phyloP scores from a whole-genome alignment of 2,113 vertebrate genomes.

The Lampris incognitus region DNA sequence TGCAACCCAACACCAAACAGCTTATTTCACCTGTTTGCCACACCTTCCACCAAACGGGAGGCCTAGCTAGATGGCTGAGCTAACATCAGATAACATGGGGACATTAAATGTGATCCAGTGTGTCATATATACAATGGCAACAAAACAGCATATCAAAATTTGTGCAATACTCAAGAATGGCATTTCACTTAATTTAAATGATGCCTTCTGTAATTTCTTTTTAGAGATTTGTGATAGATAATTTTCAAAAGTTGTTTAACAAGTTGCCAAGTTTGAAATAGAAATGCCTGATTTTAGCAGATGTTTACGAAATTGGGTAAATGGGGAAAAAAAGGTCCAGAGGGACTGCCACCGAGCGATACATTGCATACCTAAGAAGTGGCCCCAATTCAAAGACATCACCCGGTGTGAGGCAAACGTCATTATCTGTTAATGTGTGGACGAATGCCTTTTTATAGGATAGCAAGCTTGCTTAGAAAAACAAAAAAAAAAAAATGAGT shows the following conservation, averaged over 20 bases:
- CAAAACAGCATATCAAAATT: not conserved
- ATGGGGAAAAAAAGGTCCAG: not conserved
- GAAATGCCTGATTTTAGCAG: too few relatives aligned
- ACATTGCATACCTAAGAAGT: constrained; percentile 24
- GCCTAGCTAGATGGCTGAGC: too few relatives aligned
- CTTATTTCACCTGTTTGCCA: too few relatives aligned
- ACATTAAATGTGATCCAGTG: constrained; percentile 23
- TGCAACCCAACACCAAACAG: too few relatives aligned
- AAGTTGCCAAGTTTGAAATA: too few relatives aligned
- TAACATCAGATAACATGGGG: not conserved
- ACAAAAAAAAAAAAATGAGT: constrained; percentile 16
- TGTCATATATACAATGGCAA: constrained; percentile 52
- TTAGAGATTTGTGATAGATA: too few relatives aligned
- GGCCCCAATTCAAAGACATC: constrained; percentile 43
- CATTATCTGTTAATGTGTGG: constrained; percentile 29
- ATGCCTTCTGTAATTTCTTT: not conserved
- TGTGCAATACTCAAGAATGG: not conserved
- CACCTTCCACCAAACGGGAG: too few relatives aligned
- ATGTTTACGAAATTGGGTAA: not conserved
- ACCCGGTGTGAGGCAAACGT: constrained; percentile 24
- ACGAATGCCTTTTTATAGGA: constrained; percentile 49
- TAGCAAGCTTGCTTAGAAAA: not conserved
- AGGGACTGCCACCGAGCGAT: constrained; percentile 12
- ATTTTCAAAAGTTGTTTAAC: too few relatives aligned
- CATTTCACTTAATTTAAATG: not conserved